These are phyloP conservation scores for Dendrolimus punctatus DNA, from an alignment of 1,140 invertebrate genomes.

Conservation along the genomic window DNA sequence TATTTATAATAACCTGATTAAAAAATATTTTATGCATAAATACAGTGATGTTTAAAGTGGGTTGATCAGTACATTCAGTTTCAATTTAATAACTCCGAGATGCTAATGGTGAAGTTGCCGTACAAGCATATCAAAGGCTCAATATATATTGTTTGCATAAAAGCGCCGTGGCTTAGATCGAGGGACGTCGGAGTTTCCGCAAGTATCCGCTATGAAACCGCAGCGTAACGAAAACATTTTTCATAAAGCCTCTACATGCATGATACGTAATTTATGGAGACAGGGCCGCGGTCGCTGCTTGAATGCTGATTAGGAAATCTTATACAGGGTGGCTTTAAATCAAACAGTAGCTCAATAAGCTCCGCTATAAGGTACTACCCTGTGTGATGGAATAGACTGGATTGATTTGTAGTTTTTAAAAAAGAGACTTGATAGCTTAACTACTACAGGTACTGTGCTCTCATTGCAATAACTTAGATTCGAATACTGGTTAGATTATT, in stretches of 20 bases:
- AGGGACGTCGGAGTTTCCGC: constrained; percentile 20
- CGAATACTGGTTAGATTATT: too few relatives aligned
- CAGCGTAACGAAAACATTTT: constrained; percentile 56
- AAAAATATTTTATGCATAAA: too few relatives aligned
- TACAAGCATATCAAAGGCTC: constrained; percentile 34
- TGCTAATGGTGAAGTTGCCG: constrained; percentile 30
- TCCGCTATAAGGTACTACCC: too few relatives aligned
- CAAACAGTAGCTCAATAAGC: constrained; percentile 9
- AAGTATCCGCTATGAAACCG: constrained; percentile 30
- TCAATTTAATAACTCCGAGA: constrained; percentile 19
- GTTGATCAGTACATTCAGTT: constrained; percentile 4
- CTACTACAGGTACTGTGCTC: too few relatives aligned
- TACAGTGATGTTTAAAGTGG: too few relatives aligned
- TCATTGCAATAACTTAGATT: too few relatives aligned
- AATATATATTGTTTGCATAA: constrained; percentile 45
- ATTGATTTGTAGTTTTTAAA: too few relatives aligned
- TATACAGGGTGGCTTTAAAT: constrained; percentile 31
- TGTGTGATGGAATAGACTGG: too few relatives aligned
- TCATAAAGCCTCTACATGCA: constrained; percentile 60
- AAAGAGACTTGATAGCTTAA: too few relatives aligned
- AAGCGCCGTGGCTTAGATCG: constrained; percentile 23
- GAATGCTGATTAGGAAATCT: constrained; percentile 63
- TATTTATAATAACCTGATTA: too few relatives aligned
- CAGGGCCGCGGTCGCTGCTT: constrained; percentile 41
- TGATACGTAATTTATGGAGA: constrained; percentile 67